Base-by-base conservation (phyloP, 2,888 invertebrate species). In the Acanthococcus lagerstroemiae region DNA sequence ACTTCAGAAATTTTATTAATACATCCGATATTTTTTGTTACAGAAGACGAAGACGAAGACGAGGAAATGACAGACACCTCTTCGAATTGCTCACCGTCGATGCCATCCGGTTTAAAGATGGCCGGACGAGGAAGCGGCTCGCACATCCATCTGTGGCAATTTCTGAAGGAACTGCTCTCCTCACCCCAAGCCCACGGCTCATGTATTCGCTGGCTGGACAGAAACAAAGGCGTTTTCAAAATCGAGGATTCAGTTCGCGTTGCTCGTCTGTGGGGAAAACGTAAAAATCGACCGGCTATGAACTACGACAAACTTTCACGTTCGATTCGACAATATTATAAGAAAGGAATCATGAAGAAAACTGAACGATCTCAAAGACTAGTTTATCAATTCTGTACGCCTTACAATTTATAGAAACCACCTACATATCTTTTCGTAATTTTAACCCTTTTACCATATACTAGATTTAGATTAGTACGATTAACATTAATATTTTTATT, bases 311-410 rank as follows among this genome's bases (percentile, higher is more conserved):
- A 99, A 77, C 80, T 99, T 56, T 95, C 95, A 70, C 84, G 99
- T 66, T 96, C 95, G 72, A 95, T 99, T 75, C 81, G 99, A 60
- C 97, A 99, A 77, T 96, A 96, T 80, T 99, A 99, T 83, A 96
- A 97, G 79, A 99, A 97, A 78, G 95, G 95, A 66, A 96, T 97
- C 77, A 95, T 96, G 92, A 95, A 95, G 83, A 99, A 99, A 78
- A 97, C 97, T 1, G 95, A 95, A 76, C 83, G 96, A 70, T 95
- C 95, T 72, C 97, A 99, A 79, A 84, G 99, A 76, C 84, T 99
- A 73, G 97, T 99, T 69, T 99, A 99, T 79, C 97, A 97, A 79
- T 99, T 99, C 80, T 96, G 95, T 77, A 90, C 91, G 77, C 93
- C 94, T 19, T 95, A 95, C 78, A 69, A 66, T 58, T 66, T 66